Conservation (phyloP, 2,888 invertebrate genomes). For the Sycophila texana region DNA sequence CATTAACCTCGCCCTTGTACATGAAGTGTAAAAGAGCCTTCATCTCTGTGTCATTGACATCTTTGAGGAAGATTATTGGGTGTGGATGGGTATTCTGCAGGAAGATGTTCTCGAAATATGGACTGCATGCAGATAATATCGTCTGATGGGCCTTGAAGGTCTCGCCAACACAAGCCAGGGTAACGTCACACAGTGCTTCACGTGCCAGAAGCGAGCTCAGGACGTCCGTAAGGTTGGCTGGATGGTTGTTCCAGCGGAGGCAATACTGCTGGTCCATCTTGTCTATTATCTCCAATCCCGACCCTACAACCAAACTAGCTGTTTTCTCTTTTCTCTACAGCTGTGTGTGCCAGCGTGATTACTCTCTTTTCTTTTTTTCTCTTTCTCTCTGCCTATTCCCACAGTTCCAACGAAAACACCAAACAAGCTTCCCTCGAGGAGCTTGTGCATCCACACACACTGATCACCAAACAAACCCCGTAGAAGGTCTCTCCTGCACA, state of each 20-base stretch:
- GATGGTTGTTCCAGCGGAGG: conserved; percentile 96
- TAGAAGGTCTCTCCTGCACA: neutral
- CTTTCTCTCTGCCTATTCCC: neutral
- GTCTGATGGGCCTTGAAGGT: conserved; percentile 95
- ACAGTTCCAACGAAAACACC: conserved; percentile 2
- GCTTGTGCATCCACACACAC: neutral
- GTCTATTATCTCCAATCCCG: conserved; percentile 71
- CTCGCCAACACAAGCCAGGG: conserved; percentile 93
- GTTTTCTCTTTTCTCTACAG: conserved; percentile 31
- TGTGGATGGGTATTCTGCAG: conserved; percentile 92
- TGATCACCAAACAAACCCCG: conserved; percentile 5
- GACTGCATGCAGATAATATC: conserved; percentile 94
- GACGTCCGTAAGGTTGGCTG: conserved; percentile 92
- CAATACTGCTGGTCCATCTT: conserved; percentile 91
- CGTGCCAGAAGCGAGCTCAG: conserved; percentile 90
- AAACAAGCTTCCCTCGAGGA: conserved; percentile 20
- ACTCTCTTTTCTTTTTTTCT: conserved; percentile 30
- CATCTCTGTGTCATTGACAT: conserved; percentile 92
- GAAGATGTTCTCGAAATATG: conserved; percentile 94
- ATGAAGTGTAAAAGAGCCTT: conserved; percentile 93
- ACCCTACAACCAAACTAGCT: conserved; percentile 68
- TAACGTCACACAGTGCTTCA: conserved; percentile 94
- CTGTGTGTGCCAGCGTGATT: conserved; percentile 43
- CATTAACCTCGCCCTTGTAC: conserved; percentile 95
- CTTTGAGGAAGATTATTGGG: conserved; percentile 94